These are phyloP conservation scores for Lymantria dispar DNA, from an alignment of 2,888 invertebrate species.

Conservation along the genomic window DNA sequence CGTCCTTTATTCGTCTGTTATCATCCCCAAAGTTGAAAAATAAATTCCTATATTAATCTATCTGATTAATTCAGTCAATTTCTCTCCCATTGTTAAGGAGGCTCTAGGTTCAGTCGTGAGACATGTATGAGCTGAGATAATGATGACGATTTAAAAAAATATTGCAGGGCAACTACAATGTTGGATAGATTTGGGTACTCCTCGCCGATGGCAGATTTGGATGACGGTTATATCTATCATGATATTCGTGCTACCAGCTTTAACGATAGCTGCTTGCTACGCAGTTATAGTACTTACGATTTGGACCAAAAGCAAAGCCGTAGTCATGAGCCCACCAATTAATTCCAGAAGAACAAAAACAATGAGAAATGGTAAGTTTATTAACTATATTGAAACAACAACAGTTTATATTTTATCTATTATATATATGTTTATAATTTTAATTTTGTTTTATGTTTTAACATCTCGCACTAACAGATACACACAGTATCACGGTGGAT, in stretches of 20 bases:
- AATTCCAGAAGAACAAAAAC: constrained; percentile 70
- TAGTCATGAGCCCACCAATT: constrained; percentile 81
- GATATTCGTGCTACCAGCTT: constrained; percentile 92
- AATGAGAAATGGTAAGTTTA: constrained; percentile 47
- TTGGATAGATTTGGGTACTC: constrained; percentile 92
- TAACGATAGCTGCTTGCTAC: constrained; percentile 95
- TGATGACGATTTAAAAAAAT: background rate
- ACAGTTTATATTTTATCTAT: too few species aligned
- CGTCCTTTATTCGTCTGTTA: too few species aligned
- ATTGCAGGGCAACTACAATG: constrained; percentile 87
- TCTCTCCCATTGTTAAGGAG: too few species aligned
- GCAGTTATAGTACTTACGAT: constrained; percentile 95
- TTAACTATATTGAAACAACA: too few species aligned
- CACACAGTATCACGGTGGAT: too few species aligned
- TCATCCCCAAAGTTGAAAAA: too few species aligned
- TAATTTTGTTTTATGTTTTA: too few species aligned
- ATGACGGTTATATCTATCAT: constrained; percentile 91
- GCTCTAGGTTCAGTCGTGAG: too few species aligned
- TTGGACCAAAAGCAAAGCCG: constrained; percentile 91
- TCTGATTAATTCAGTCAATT: too few species aligned
- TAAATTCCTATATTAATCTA: too few species aligned
- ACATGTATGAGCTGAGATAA: background rate
- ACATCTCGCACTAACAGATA: too few species aligned
- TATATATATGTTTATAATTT: too few species aligned
- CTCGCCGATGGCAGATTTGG: constrained; percentile 93